Evolutionary conservation across 2,113 vertebrate genomes (phyloP).

Genomic region (Triplophysa siluroides): DNA sequence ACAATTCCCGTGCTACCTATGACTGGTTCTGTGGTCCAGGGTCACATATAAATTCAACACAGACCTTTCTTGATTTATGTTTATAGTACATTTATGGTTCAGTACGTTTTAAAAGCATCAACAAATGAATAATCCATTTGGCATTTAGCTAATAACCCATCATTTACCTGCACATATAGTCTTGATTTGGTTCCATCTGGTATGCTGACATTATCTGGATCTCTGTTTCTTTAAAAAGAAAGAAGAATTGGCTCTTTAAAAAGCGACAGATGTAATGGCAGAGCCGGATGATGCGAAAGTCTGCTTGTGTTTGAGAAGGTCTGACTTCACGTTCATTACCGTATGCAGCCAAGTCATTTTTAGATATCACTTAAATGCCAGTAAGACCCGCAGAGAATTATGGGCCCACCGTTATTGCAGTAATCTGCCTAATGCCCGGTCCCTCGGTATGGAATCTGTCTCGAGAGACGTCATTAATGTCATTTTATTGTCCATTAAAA

Average conservation of each 20-base stretch:
- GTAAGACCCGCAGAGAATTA: slow-evolving; percentile 25
- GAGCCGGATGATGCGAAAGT: slow-evolving; percentile 27
- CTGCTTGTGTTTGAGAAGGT: slow-evolving; percentile 2
- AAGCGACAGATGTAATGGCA: slow-evolving; percentile 31
- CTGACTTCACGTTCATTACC: slow-evolving; percentile 16
- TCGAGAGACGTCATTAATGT: slow-evolving; percentile 8
- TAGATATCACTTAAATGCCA: slow-evolving; percentile 20
- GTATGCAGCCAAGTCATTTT: slow-evolving; percentile 28
- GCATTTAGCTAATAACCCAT: slow-evolving; percentile 12
- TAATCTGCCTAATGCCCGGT: slow-evolving; percentile 30
- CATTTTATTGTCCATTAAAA: slow-evolving; percentile 34
- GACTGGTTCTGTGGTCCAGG: too few relatives aligned
- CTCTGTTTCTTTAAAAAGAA: slow-evolving; percentile 7
- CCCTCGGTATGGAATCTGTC: not conserved
- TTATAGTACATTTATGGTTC: not conserved
- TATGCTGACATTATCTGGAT: slow-evolving; percentile 17
- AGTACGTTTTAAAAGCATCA: not conserved
- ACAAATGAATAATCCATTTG: slow-evolving; percentile 37
- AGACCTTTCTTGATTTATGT: not conserved
- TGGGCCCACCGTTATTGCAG: slow-evolving; percentile 8
- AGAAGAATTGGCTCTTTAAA: slow-evolving; percentile 31
- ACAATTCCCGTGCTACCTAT: too few relatives aligned
- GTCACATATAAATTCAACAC: not conserved
- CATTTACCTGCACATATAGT: slow-evolving; percentile 15
- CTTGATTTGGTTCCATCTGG: slow-evolving; percentile 35